A percentile compares a stretch with the other conserved stretches of the same genome.
Evolutionary conservation across 2,888 invertebrate genomes (phyloP).

Genomic region (Cetonia aurata): DNA sequence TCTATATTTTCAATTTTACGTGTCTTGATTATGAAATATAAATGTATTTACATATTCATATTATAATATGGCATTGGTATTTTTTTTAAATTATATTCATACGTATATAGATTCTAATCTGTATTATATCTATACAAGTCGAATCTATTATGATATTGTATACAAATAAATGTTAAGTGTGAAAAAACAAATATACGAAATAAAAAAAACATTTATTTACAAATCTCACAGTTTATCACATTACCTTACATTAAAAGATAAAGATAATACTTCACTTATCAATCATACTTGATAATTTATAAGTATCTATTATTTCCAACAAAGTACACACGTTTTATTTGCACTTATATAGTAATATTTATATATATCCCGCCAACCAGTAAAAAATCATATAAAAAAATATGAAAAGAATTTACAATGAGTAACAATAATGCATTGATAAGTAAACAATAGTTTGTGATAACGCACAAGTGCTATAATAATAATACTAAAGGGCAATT

Average conservation of each 20-base stretch:
- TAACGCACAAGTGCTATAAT: not conserved
- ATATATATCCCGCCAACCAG: conserved; percentile 17
- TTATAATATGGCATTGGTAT: no score
- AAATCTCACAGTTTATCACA: conserved; percentile 28
- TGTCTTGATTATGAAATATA: no score
- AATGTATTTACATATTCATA: no score
- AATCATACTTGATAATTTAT: not conserved
- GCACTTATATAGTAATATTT: not conserved
- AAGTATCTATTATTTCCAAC: no score
- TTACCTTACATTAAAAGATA: conserved; percentile 2
- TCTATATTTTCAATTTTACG: no score
- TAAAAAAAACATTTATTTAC: conserved; percentile 19
- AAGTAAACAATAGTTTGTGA: not conserved
- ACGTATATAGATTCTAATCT: no score
- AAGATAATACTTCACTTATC: not conserved
- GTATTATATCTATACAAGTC: no score
- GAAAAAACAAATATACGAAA: no score
- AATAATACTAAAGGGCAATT: not conserved
- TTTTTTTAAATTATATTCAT: no score
- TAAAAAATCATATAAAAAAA: conserved; percentile 20
- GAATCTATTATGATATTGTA: no score
- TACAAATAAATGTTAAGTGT: no score
- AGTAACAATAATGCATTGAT: conserved; percentile 3
- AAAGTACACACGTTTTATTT: no score
- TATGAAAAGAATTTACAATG: conserved; percentile 14